A percentile compares a stretch with the other conserved stretches of the same genome.
Conservation (phyloP, 2,113 vertebrate genomes). For the Recurvirostra avosetta region DNA sequence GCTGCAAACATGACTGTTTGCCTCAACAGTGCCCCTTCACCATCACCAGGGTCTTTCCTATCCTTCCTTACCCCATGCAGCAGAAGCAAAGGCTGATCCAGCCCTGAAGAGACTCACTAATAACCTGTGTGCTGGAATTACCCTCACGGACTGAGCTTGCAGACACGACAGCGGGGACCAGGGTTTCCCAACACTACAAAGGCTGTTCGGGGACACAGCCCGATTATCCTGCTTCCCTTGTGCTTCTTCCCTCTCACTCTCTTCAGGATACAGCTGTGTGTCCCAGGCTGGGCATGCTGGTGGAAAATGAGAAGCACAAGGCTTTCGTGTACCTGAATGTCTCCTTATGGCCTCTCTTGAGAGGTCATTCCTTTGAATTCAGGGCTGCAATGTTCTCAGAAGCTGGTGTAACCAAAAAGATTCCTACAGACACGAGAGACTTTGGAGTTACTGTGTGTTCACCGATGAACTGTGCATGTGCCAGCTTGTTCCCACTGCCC, state of each 20-base stretch:
- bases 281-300: background rate
- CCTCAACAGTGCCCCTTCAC: background rate
- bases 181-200: background rate
- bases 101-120: background rate
- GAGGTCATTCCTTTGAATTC: background rate
- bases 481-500: background rate
- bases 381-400: background rate
- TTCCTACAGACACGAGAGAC: background rate
- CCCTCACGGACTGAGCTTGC: background rate
- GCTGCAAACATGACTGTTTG: background rate
- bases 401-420: background rate
- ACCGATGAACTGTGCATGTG: fast-evolving
- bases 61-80: background rate
- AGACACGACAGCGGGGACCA: background rate
- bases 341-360: background rate
- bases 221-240: background rate
- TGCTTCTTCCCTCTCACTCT: background rate
- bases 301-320: background rate
- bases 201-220: background rate
- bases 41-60: too few relatives aligned
- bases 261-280: background rate
- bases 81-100: background rate
- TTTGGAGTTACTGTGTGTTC: background rate
- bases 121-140: fast-evolving
- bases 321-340: background rate